Conservation (phyloP, 2,113 vertebrate genomes). For the Myotis lucifugus region DNA sequence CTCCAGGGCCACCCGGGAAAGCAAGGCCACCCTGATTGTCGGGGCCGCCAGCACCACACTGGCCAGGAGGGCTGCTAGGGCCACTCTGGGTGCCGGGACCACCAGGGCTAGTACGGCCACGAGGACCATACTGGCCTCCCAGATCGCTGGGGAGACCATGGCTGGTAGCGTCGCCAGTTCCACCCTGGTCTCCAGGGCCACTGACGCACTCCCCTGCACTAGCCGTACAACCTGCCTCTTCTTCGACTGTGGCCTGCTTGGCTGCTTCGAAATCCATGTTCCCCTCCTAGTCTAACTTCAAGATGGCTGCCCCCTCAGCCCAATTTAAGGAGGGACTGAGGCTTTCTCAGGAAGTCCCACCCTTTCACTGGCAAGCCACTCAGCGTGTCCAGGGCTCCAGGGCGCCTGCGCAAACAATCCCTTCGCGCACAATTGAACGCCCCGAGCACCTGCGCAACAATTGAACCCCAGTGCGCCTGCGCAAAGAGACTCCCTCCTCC, state of each 20-base stretch:
- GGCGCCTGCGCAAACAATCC: neutral
- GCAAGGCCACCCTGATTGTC: neutral
- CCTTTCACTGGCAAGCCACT: neutral
- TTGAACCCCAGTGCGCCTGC: no score
- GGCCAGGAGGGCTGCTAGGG: neutral
- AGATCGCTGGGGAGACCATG: neutral
- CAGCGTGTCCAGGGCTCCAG: neutral
- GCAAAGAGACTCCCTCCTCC: neutral
- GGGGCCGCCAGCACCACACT: neutral
- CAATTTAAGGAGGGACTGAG: no score
- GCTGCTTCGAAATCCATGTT: neutral
- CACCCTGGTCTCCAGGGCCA: neutral
- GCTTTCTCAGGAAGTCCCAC: neutral
- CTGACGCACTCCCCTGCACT: fast-evolving
- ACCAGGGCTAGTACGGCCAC: neutral
- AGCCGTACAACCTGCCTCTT: neutral
- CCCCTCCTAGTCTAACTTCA: neutral
- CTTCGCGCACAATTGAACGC: neutral
- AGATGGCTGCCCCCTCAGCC: fast-evolving
- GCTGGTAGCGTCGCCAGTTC: no score
- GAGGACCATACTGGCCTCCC: neutral
- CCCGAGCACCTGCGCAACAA: neutral
- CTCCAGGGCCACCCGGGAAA: neutral
- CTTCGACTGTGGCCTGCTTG: neutral
- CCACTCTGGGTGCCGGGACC: neutral